Percentiles rank a stretch among this genome's conserved stretches.
Evolutionary conservation across 2,888 invertebrate genomes (phyloP).

Genomic region (Parascotia fuliginaria): DNA sequence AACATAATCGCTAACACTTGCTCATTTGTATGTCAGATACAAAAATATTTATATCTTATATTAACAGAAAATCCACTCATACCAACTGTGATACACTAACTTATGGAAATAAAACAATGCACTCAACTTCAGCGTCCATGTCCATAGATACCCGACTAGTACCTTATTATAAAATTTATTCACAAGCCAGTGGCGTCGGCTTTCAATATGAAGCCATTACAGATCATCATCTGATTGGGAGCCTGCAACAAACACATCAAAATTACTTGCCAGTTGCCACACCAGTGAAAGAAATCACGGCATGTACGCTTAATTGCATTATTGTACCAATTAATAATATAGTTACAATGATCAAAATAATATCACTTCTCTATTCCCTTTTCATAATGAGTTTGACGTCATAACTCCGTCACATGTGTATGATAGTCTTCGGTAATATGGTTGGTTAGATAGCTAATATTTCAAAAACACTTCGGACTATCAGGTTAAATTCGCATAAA

Average conservation of each 20-base stretch:
- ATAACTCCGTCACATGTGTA: no score
- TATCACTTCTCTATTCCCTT: no score
- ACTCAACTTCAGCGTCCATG: constrained; percentile 60
- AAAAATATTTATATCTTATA: constrained; percentile 81
- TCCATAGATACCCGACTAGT: constrained; percentile 63
- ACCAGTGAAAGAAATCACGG: background rate
- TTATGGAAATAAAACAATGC: constrained; percentile 67
- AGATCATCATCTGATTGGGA: constrained; percentile 65
- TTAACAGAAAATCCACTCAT: constrained; percentile 80
- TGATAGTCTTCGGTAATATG: no score
- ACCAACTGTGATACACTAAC: constrained; percentile 71
- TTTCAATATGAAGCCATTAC: constrained; percentile 74
- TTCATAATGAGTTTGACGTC: no score
- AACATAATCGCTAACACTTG: constrained; percentile 76
- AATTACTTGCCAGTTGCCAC: background rate
- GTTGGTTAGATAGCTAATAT: no score
- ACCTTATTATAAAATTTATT: constrained; percentile 69
- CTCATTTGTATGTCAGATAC: constrained; percentile 74
- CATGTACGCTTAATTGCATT: no score
- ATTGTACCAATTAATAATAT: no score
- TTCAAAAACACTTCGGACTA: no score
- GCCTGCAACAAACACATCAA: constrained; percentile 62
- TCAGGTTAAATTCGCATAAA: no score
- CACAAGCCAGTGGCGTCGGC: constrained; percentile 72
- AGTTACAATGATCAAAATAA: no score